Percentiles rank a stretch among this genome's conserved stretches.
Conservation (phyloP, 1,140 invertebrate genomes). For the Drosophila kikkawai region DNA sequence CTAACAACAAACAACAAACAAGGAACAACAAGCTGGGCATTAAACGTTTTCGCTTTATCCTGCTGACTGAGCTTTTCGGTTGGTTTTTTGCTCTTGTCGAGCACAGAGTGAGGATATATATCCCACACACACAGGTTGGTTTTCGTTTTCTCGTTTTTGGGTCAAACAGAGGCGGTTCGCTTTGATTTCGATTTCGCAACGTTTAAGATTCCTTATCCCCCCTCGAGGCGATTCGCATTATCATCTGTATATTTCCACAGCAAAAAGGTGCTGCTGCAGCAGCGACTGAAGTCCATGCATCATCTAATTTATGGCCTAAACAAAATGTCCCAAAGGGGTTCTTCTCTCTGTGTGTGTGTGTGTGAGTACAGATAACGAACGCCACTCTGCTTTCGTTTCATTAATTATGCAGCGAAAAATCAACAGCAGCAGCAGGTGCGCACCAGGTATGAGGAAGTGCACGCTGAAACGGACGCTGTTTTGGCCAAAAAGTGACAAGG, state of each 20-base stretch:
- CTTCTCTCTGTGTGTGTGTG: neutral
- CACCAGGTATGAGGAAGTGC: neutral
- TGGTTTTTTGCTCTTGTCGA: neutral
- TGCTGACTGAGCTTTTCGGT: slow-evolving; percentile 66
- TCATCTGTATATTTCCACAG: slow-evolving; percentile 26
- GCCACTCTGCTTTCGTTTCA: slow-evolving; percentile 61
- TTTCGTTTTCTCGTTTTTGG: slow-evolving; percentile 11
- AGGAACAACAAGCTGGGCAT: slow-evolving; percentile 39
- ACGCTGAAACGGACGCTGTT: neutral
- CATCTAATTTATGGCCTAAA: slow-evolving; percentile 51
- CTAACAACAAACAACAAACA: slow-evolving; percentile 37
- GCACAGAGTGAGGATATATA: neutral
- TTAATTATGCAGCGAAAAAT: slow-evolving; percentile 73
- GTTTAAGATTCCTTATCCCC: slow-evolving; percentile 22
- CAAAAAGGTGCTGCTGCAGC: neutral
- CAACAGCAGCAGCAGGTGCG: slow-evolving; percentile 42
- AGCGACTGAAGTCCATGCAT: slow-evolving; percentile 34
- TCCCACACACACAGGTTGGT: slow-evolving; percentile 27
- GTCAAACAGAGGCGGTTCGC: slow-evolving; percentile 25
- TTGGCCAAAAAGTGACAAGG: slow-evolving; percentile 11
- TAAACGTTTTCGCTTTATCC: slow-evolving; percentile 75
- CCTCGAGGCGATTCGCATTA: slow-evolving; percentile 40
- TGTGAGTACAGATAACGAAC: neutral
- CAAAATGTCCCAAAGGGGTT: slow-evolving; percentile 9
- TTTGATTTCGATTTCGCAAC: slow-evolving; percentile 46